Evolutionary conservation across 1,140 invertebrate genomes (phyloP), one percentile per base, ranked within the genome.

Genomic region (Dendrolimus kikuchii): DNA sequence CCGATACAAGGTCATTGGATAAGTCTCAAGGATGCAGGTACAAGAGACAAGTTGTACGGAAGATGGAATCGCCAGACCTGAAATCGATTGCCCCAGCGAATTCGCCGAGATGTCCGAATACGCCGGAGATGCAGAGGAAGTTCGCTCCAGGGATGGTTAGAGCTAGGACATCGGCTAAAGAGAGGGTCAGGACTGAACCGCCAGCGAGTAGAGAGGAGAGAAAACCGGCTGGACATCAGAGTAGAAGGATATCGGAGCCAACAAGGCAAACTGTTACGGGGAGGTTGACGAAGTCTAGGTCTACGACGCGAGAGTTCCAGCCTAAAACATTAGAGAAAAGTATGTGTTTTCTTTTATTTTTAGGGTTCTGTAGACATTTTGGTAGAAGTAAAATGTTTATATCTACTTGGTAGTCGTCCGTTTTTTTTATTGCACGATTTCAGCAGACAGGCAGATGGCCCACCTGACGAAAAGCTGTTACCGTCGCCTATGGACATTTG

Each of bases 121-220:
- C 87, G 0, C 86, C 87, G 4, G 87, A 88, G 57, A 81, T 83
- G 84, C 78, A 79, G 38, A 70, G 87, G 58, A 88, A 88, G 55
- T 86, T 86, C 52, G 82, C 81, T 5, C 79, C 79, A 23, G 79
- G 81, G 40, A 77, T 86, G 64, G 72, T 81, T 5, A 81, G 82
- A 0, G 74, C 73, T 0, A 59, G 81, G 37, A 71, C 77, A 48
- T 77, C 77, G n/a, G 78, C 67, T 61, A 81, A 86, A 51, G 78
- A 79, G 42, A 50, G 79, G 65, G 82, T 37, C 5, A 51, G 50
- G 50, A 8, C 39, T 5, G 50, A 86, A 47, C 77, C 79, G 9
- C 75, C 76, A 43, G 60, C 60, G 10, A 81, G 66, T 9, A 77
- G 81, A 36, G 78, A 81, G 55, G 69, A 71, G 44, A 51, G 45